phyloP scores from a whole-genome alignment of 2,888 invertebrate species.

The Sussaba pulchella region DNA sequence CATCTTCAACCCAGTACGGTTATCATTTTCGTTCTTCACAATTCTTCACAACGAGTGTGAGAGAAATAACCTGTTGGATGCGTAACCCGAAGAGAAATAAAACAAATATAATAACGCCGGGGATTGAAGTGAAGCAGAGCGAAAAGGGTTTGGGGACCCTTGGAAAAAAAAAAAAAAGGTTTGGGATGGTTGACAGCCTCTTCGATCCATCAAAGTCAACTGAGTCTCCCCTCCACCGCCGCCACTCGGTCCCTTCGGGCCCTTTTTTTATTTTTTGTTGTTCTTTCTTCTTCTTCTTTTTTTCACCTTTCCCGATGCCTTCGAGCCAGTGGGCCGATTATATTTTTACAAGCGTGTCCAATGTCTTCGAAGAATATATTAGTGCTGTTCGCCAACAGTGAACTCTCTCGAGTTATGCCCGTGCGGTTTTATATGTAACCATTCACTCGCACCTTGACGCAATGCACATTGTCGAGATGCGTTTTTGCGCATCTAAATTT shows the following conservation, averaged over 20 bases:
- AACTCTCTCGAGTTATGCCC: constrained; percentile 40
- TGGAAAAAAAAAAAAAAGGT: constrained; percentile 66
- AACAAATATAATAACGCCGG: constrained; percentile 75
- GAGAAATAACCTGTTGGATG: constrained; percentile 80
- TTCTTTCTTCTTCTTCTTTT: constrained; percentile 66
- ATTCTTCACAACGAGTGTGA: constrained; percentile 75
- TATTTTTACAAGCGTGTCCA: constrained; percentile 82
- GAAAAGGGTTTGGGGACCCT: constrained; percentile 45
- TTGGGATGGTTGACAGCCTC: constrained; percentile 74
- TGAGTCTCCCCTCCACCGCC: constrained; percentile 67
- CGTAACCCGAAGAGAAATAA: constrained; percentile 78
- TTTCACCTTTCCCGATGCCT: constrained; percentile 57
- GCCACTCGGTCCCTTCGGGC: constrained; percentile 49
- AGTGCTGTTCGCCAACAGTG: constrained; percentile 63
- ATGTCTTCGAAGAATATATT: constrained; percentile 82
- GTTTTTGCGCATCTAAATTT: no score
- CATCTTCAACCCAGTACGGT: not conserved
- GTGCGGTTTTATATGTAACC: constrained; percentile 3
- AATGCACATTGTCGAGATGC: not conserved
- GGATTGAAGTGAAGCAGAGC: constrained; percentile 54
- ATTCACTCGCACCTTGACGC: constrained; percentile 5
- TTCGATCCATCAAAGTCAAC: constrained; percentile 83
- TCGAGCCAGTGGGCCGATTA: constrained; percentile 71
- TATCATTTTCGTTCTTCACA: constrained; percentile 29
- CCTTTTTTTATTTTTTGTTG: no score